phyloP scores from a whole-genome alignment of 2,888 invertebrate species.

The Herminia tarsipennalis region DNA sequence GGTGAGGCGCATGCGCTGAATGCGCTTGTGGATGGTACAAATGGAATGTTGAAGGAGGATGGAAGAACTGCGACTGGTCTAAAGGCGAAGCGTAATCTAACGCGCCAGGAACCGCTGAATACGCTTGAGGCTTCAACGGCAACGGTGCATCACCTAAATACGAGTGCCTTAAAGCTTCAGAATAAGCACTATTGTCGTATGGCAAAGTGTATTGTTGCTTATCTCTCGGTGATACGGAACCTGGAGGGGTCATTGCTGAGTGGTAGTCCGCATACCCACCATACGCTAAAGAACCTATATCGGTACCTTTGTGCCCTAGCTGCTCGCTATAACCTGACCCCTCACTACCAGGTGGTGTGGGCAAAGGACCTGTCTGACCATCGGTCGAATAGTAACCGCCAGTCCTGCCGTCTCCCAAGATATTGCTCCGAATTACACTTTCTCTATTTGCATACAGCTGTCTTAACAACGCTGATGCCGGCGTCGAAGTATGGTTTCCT shows the following conservation, averaged over 20 bases:
- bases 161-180: constrained; percentile 86
- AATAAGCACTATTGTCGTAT: constrained; percentile 87
- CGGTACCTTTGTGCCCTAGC: constrained; percentile 82
- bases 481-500: constrained; percentile 87
- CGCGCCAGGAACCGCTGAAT: constrained; percentile 90
- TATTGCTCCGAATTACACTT: constrained; percentile 97
- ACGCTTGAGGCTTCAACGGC: constrained; percentile 96
- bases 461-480: constrained; percentile 95
- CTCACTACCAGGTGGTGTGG: constrained; percentile 96
- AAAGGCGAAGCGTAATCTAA: constrained; percentile 88
- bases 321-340: constrained; percentile 90
- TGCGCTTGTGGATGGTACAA: constrained; percentile 91
- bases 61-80: constrained; percentile 95
- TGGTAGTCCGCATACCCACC: constrained; percentile 92
- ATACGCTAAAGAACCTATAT: constrained; percentile 86
- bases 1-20: constrained; percentile 72
- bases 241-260: constrained; percentile 98
- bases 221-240: constrained; percentile 98
- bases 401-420: constrained; percentile 77
- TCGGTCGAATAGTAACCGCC: constrained; percentile 84
- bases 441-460: constrained; percentile 97
- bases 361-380: constrained; percentile 90
- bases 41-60: constrained; percentile 92
- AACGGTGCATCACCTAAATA: constrained; percentile 85
- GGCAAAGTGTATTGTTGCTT: constrained; percentile 87